Evolutionary conservation across 2,888 invertebrate species (phyloP), one percentile per base, ranked within the genome.

Genomic region (Drosophila mimetica): DNA sequence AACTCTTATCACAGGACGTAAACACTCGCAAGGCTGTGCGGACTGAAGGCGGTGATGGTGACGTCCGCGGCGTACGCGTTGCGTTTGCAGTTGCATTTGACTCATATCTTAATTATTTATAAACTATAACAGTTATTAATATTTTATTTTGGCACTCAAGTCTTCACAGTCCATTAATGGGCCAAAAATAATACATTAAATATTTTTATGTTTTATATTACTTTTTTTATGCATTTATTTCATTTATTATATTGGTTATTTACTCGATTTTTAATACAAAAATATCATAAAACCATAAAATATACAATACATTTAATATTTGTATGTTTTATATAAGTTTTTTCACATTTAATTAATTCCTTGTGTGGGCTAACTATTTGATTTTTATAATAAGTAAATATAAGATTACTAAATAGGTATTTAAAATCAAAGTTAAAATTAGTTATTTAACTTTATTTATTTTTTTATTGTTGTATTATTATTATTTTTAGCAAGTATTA

Each of bases 1-100:
- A 75, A 91, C 83, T 71, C 91, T 86, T 86, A 91, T 91, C 66
- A 91, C 81, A 74, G 91, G 91, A 77, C 89, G 86, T 70, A 91
- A 80, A 76, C 92, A 91, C 69, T 90, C 88, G 71, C 91, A 92
- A 39, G 89, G 84, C 81, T 90, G 90, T 74, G 84, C 90, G 76
- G 90, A 75, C 76, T 91, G 91, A 74, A 89, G 90, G 59, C 90
- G 89, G 74, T 88, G 87, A 65, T 84, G 89, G 13, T 47, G 71
- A 48, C 63, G 70, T 47, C 41, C 61, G 32, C 77, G 71, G 37
- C 46, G 78, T 52, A 66, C 73, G 22, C 73, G 88, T 25, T 73
- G 80, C 50, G 76, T 67, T 57, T 86, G 87, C 59, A 83, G 46
- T 65, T 82, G 75, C 37, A 67, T 44, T 46, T 75, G 76, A 58